Conservation (phyloP, 2,888 invertebrate species). For the Petrolisthes manimaculis region DNA sequence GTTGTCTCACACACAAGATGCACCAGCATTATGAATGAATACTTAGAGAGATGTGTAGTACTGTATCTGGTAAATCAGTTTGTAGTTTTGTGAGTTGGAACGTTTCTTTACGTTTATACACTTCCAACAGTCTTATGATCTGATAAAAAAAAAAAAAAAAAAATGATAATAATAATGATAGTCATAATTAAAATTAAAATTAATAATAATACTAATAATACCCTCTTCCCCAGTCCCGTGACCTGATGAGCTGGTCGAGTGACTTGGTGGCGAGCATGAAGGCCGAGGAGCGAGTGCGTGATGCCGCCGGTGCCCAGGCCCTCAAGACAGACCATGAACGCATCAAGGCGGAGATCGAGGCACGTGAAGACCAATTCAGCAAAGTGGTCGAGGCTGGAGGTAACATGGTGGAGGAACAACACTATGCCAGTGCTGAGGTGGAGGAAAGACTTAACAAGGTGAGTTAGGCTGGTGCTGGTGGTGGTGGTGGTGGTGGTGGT, state of each 20-base stretch:
- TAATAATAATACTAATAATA: too few species aligned
- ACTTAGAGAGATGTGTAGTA: too few species aligned
- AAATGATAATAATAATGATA: too few species aligned
- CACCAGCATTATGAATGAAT: too few species aligned
- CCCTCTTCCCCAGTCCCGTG: constrained; percentile 77
- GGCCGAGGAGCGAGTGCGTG: constrained; percentile 85
- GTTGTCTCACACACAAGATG: too few species aligned
- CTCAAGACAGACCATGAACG: constrained; percentile 86
- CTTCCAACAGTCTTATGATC: neutral
- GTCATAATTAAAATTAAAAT: too few species aligned
- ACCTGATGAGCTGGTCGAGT: constrained; percentile 89
- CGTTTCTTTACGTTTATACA: neutral
- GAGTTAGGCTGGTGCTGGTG: too few species aligned
- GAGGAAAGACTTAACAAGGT: constrained; percentile 79
- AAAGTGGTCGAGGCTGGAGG: constrained; percentile 77
- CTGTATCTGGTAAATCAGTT: neutral
- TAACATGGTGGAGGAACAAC: constrained; percentile 86
- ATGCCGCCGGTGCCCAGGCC: constrained; percentile 84
- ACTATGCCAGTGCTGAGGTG: constrained; percentile 84
- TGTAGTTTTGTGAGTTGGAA: neutral
- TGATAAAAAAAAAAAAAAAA: too few species aligned
- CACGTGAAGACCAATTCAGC: constrained; percentile 84
- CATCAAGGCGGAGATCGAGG: constrained; percentile 87
- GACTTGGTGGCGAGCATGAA: constrained; percentile 81
- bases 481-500: too few species aligned